Evolutionary conservation across 2,113 vertebrate species (phyloP).

Genomic region (Cephalopholis sonnerati): DNA sequence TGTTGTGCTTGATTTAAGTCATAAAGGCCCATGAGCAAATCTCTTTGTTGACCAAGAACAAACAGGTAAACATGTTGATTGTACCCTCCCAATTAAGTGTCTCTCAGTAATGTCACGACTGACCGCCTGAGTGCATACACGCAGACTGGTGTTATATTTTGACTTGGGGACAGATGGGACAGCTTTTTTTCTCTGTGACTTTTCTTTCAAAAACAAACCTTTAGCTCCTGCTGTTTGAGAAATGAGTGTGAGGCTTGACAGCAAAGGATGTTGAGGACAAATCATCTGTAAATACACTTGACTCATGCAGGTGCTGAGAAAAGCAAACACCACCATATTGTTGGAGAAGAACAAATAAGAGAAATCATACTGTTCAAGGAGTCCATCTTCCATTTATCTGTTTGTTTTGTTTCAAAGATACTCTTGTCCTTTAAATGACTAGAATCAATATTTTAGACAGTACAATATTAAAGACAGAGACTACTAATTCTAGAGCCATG

Average conservation of each 20-base stretch:
- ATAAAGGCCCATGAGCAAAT: slow-evolving; percentile 46
- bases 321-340: neutral
- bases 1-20: slow-evolving; percentile 55
- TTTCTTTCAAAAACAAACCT: slow-evolving; percentile 66
- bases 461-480: too few relatives aligned
- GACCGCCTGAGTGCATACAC: slow-evolving; percentile 16
- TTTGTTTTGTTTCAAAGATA: neutral
- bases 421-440: neutral
- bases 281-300: slow-evolving; percentile 8
- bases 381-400: neutral
- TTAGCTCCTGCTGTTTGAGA: slow-evolving; percentile 74
- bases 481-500: too few relatives aligned
- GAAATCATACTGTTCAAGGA: neutral
- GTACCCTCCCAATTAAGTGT: slow-evolving; percentile 46
- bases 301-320: slow-evolving; percentile 39
- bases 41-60: slow-evolving; percentile 60
- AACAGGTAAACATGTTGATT: slow-evolving; percentile 68
- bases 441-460: neutral
- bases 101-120: slow-evolving; percentile 45
- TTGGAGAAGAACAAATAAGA: slow-evolving; percentile 16
- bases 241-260: slow-evolving; percentile 68
- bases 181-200: slow-evolving; percentile 25
- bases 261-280: slow-evolving; percentile 58
- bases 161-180: slow-evolving; percentile 46
- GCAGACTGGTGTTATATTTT: slow-evolving; percentile 26